Conservation (phyloP, 2,113 vertebrate genomes). For the Halichoeres trimaculatus region DNA sequence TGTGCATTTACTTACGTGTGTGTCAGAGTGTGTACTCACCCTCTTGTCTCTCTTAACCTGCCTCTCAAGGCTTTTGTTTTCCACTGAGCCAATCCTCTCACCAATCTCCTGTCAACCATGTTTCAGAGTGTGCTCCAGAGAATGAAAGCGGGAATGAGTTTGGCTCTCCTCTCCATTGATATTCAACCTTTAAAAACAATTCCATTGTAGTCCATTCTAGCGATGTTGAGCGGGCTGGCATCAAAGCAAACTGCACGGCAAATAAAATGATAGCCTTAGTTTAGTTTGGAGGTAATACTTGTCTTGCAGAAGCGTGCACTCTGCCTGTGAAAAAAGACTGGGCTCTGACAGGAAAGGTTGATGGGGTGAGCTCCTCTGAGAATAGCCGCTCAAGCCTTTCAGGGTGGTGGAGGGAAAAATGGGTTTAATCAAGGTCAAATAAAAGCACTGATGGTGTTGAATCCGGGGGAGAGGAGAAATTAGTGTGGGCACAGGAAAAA, state of each 20-base stretch:
- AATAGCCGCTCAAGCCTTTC: constrained; percentile 54
- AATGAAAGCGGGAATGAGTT: constrained; percentile 55
- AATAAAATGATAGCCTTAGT: constrained; percentile 58
- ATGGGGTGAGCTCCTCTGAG: constrained; percentile 56
- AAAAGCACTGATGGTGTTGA: constrained; percentile 50
- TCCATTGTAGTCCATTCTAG: constrained; percentile 7
- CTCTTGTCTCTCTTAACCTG: constrained; percentile 46
- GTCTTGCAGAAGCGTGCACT: constrained; percentile 24
- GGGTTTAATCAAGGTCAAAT: constrained; percentile 66
- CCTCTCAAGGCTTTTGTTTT: constrained; percentile 66
- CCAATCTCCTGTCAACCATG: constrained; percentile 59
- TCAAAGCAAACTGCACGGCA: constrained; percentile 41
- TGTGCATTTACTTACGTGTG: constrained; percentile 28
- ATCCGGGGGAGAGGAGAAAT: constrained; percentile 31
- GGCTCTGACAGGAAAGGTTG: constrained; percentile 67
- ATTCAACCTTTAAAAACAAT: constrained; percentile 48
- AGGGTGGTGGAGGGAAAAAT: constrained; percentile 12
- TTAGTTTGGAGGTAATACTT: constrained; percentile 37
- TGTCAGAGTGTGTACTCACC: constrained; percentile 11
- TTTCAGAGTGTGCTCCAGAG: constrained; percentile 33
- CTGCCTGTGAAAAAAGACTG: constrained; percentile 35
- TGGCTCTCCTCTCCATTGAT: constrained; percentile 32
- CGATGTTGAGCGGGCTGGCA: constrained; percentile 27
- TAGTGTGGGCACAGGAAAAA: constrained; percentile 19
- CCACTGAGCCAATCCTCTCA: constrained; percentile 54